phyloP scores from a whole-genome alignment of 2,797 vertebrate genomes.

The Alauda arvensis region DNA sequence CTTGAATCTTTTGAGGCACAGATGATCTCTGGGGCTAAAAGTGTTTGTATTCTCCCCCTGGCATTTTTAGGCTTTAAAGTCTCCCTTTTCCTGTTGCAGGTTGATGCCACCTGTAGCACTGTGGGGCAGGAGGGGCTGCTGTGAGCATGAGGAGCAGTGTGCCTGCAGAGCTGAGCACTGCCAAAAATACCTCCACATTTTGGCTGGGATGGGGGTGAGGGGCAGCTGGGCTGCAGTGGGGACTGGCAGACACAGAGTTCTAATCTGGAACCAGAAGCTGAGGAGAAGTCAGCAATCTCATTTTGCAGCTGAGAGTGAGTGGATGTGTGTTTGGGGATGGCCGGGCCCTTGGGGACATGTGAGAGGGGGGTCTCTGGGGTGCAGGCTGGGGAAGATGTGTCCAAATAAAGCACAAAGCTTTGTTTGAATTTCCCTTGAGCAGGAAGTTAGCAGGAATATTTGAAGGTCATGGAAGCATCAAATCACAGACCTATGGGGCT shows the following conservation, averaged over 20 bases:
- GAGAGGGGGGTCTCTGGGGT: background rate
- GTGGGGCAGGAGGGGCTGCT: background rate
- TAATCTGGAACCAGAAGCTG: background rate
- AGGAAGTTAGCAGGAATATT: background rate
- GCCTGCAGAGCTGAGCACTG: background rate
- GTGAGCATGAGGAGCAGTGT: background rate
- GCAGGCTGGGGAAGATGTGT: background rate
- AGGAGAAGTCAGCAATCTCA: background rate
- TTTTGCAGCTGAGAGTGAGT: background rate
- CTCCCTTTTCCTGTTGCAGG: background rate
- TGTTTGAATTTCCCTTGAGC: background rate
- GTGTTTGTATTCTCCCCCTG: background rate
- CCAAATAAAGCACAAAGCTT: background rate
- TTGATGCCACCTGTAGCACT: background rate
- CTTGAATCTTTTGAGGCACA: background rate
- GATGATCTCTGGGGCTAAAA: background rate
- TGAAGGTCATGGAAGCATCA: background rate
- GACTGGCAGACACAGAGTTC: background rate
- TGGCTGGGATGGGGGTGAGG: background rate
- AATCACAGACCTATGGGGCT: background rate
- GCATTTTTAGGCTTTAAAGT: background rate
- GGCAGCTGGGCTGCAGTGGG: background rate
- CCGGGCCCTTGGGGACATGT: rapidly evolving
- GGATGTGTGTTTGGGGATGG: background rate
- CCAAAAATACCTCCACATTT: background rate